These are phyloP conservation scores for Chirona hameri DNA, from an alignment of 2,888 invertebrate genomes.

Conservation along the genomic window DNA sequence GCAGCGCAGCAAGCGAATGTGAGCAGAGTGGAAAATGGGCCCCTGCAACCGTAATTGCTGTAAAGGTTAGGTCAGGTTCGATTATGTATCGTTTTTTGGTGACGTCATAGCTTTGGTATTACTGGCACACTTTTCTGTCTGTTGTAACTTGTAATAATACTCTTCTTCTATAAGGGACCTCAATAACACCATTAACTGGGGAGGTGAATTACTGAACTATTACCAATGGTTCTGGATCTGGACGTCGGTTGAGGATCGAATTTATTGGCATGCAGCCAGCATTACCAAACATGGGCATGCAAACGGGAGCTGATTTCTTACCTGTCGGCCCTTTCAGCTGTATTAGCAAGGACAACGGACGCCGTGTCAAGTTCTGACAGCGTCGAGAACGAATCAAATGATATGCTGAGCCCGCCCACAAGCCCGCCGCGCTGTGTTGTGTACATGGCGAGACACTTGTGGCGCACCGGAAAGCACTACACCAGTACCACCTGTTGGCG, in stretches of 20 bases:
- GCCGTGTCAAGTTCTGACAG: neutral
- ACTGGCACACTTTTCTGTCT: too few relatives aligned
- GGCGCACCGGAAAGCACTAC: neutral
- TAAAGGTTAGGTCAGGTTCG: too few relatives aligned
- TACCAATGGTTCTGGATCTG: too few relatives aligned
- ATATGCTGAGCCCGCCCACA: neutral
- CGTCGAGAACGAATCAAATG: neutral
- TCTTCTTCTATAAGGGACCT: too few relatives aligned
- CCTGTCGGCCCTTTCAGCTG: neutral
- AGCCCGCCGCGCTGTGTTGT: neutral
- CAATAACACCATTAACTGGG: too few relatives aligned
- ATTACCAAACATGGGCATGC: neutral
- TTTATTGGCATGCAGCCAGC: neutral
- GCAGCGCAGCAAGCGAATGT: too few relatives aligned
- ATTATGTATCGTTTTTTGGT: too few relatives aligned
- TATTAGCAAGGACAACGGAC: neutral
- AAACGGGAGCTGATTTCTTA: neutral
- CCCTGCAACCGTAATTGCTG: too few relatives aligned
- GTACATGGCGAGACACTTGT: neutral
- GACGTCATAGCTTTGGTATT: too few relatives aligned
- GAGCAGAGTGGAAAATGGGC: too few relatives aligned
- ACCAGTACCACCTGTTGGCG: neutral
- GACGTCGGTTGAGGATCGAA: neutral
- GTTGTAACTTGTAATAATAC: too few relatives aligned
- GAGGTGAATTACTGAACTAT: too few relatives aligned